Evolutionary conservation across 2,797 vertebrate genomes (phyloP).

Genomic region (Pelobates cultripes): DNA sequence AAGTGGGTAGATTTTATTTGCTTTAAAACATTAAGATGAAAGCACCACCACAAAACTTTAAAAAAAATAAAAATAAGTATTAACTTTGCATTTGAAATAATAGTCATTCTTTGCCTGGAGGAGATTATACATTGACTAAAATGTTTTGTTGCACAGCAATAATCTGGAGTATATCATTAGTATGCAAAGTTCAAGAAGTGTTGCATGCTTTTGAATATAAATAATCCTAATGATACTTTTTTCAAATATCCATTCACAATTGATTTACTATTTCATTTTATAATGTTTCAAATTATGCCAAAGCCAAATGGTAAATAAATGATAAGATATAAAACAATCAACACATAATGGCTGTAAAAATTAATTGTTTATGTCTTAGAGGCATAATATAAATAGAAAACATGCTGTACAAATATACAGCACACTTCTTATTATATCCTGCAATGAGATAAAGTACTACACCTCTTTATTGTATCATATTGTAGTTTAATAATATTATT

Average conservation of each 20-base stretch:
- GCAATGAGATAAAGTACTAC: background rate
- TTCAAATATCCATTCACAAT: background rate
- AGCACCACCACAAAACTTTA: background rate
- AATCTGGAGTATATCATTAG: slow-evolving; percentile 7
- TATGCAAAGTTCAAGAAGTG: background rate
- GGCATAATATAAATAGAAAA: background rate
- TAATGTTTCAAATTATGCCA: background rate
- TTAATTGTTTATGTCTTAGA: background rate
- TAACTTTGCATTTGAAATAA: background rate
- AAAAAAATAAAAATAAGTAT: background rate
- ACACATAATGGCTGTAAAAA: background rate
- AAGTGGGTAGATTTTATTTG: background rate
- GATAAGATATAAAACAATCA: background rate
- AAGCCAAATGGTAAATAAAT: background rate
- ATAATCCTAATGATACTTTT: background rate
- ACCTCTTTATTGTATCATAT: background rate
- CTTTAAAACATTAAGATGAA: slow-evolving; percentile 18
- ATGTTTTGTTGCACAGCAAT: background rate
- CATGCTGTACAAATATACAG: background rate
- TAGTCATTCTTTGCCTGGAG: slow-evolving; percentile 4
- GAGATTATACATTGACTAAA: slow-evolving; percentile 4
- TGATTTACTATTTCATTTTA: background rate
- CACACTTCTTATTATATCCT: background rate
- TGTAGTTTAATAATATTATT: too few species aligned
- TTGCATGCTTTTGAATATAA: background rate